These are phyloP conservation scores for Tiphia femorata DNA, from an alignment of 2,888 invertebrate genomes.

Conservation along the genomic window DNA sequence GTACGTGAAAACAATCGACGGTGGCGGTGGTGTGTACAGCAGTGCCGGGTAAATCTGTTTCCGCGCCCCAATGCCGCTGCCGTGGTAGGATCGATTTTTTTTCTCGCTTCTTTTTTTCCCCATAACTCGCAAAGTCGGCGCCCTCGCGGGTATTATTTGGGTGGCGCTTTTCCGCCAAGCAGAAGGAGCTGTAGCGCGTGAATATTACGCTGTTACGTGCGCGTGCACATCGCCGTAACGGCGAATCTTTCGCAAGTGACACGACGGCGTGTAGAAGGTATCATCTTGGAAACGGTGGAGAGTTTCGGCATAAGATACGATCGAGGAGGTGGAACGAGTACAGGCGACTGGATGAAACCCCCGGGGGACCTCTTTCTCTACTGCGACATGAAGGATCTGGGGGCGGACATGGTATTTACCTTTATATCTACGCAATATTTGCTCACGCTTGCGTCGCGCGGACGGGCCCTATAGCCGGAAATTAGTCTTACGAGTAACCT, in stretches of 20 bases:
- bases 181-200: neutral
- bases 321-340: slow-evolving; percentile 60
- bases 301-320: slow-evolving; percentile 65
- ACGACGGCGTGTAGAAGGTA: slow-evolving; percentile 55
- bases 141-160: neutral
- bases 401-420: slow-evolving; percentile 80
- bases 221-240: slow-evolving; percentile 36
- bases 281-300: slow-evolving; percentile 68
- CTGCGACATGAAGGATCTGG: slow-evolving; percentile 84
- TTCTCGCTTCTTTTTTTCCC: neutral
- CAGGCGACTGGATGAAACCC: slow-evolving; percentile 75
- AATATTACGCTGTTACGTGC: neutral
- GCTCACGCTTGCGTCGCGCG: neutral
- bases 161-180: neutral
- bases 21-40: slow-evolving; percentile 57
- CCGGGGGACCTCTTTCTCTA: slow-evolving; percentile 78
- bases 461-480: too few species aligned
- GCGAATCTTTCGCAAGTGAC: slow-evolving; percentile 61
- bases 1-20: slow-evolving; percentile 39
- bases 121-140: neutral
- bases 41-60: slow-evolving; percentile 48
- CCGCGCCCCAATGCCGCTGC: slow-evolving; percentile 27
- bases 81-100: neutral
- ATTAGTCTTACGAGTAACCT: too few species aligned
- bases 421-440: neutral